Evolutionary conservation across 1,140 invertebrate genomes (phyloP), one percentile per base, ranked within the genome.

Genomic region (Brachionus rotundiformis): DNA sequence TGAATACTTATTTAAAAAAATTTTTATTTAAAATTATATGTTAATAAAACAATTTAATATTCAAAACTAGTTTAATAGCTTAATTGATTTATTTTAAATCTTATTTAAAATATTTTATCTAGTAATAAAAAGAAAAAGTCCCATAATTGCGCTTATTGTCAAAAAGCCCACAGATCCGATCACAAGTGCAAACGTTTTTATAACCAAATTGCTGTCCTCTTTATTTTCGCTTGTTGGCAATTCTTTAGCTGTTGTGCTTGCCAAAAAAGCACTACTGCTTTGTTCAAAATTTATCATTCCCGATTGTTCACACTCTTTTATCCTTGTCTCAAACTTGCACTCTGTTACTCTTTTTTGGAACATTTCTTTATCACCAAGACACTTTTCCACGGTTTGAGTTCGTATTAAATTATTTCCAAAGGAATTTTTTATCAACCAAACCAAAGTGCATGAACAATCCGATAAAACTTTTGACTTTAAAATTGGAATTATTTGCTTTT

Each of bases 71-170:
- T 19, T 59, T 19, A 19, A n/a, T 59, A 6, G 19, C 13, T 2
- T n/a, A 59, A 25, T 59, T 0, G 16, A 6, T 5, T 2, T n/a
- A 59, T 8, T n/a, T 59, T 59, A n/a, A n/a, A n/a, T n/a, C n/a
- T n/a, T n/a, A n/a, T n/a, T 59, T 0, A 65, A 65, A 65, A 65
- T 11, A 73, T 23, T 25, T 44, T 73, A 44, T 73, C 39, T 47
- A 8, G n/a, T 23, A 2, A 73, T 73, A 44, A 73, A 73, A 27
- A 73, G 33, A 44, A 73, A 73, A 23, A 73, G 23, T 44, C 68
- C 68, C 68, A 73, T 73, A 25, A 73, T 73, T 41, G 68, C 68
- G 27, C 68, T 73, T 3, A 73, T 73, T 19, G 68, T 44, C 10
- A 73, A 1, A 73, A 73, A 73, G 1, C 68, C 68, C 11, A 73